Base-by-base conservation (phyloP, 2,113 vertebrate genomes). In the Glaucomys volans region DNA sequence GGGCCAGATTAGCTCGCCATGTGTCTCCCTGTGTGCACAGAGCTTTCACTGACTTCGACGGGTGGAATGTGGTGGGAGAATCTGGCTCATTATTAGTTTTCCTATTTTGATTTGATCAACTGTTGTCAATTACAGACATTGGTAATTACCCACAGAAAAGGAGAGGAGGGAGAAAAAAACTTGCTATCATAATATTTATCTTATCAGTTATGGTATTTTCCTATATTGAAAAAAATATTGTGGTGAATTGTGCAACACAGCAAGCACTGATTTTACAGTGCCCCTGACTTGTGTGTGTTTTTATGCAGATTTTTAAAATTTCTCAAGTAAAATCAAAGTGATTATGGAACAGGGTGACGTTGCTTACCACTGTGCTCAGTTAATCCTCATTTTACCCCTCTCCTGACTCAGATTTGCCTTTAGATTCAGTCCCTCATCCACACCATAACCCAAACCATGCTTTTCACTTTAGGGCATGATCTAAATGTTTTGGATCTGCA, bases 151-250 rank as follows among this genome's bases (percentile, higher is more conserved):
- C 96, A 92, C 96, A 97, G 98, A 95, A 97, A 97, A 97, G 50
- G 94, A 98, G 97, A 97, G 81, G 92, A 97, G 76, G 87, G 93
- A 96, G 95, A 94, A 91, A 97, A 95, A 96, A 95, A 96, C 95
- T 97, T 97, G 97, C 97, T 97, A 98, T 98, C 98, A 97, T 97
- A 98, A 97, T 97, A 98, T 97, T 98, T 98, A 97, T 97, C 97
- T 98, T 97, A 97, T 97, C 96, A 95, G 96, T 96, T 97, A 97
- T 97, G 96, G 97, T 96, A 97, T 97, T 98, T 98, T 97, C 97
- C 96, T 98, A 98, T 97, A 97, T 90, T 82, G 81, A 97, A 98
- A 98, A 97, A 97, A 97, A 97, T 97, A 98, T 97, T 98, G 76
- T 98, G 87, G 62, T 86, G 95, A 97, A 97, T 95, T 93, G 84